phyloP scores from a whole-genome alignment of 30 jellyfish, hydroid and myxozoan species.

The Turritopsis dohrnii region DNA sequence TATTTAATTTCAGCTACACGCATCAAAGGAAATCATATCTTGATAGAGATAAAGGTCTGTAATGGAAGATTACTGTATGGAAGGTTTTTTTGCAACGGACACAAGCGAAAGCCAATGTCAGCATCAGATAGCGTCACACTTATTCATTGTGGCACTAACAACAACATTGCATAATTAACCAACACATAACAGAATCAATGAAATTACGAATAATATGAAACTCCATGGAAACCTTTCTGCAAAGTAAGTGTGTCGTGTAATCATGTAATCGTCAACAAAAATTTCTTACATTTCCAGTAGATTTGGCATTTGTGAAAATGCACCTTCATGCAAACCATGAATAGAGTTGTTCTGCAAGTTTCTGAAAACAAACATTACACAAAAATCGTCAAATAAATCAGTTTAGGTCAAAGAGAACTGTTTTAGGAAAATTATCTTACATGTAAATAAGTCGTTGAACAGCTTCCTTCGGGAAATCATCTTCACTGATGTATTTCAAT shows the following conservation, averaged over 20 bases:
- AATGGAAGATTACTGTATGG: no score
- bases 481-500: not conserved
- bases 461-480: conserved; percentile 2
- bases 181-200: not conserved
- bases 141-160: not conserved
- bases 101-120: no score
- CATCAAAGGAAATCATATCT: no score
- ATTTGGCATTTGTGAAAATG: conserved; percentile 52
- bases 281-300: conserved; percentile 65
- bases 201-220: not conserved
- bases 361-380: conserved; percentile 20
- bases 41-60: no score
- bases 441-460: not conserved
- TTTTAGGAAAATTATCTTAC: not conserved
- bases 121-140: not conserved
- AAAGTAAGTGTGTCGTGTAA: not conserved
- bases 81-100: no score
- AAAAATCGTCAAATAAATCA: not conserved
- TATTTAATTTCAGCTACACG: no score
- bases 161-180: not conserved
- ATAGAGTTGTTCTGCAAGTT: conserved; percentile 59
- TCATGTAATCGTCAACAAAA: not conserved
- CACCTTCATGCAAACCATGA: conserved; percentile 41
- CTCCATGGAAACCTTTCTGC: conserved; percentile 14
- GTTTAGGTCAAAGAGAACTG: not conserved